Conservation (phyloP, 2,113 vertebrate genomes). For the Psophia crepitans region DNA sequence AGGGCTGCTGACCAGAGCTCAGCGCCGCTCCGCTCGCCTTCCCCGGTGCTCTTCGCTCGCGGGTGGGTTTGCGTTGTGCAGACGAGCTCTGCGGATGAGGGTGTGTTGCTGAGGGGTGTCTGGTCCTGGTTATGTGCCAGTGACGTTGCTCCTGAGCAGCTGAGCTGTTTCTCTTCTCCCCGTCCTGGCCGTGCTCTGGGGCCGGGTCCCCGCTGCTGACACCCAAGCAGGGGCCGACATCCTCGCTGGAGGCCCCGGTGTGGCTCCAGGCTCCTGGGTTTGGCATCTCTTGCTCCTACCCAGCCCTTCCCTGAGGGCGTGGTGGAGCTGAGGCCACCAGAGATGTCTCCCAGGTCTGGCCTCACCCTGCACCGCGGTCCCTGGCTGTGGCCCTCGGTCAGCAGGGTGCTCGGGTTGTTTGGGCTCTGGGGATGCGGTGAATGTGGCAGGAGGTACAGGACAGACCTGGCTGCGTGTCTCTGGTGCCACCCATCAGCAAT, state of each 20-base stretch:
- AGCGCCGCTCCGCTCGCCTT: background rate
- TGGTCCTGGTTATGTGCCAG: background rate
- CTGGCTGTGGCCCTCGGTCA: background rate
- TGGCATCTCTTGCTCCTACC: background rate
- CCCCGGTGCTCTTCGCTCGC: background rate
- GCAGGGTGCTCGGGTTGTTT: background rate
- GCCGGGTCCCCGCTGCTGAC: background rate
- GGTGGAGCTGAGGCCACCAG: background rate
- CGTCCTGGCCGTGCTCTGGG: background rate
- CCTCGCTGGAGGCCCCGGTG: background rate
- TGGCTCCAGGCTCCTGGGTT: background rate
- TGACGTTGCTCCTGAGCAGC: background rate
- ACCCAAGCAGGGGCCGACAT: rapidly evolving
- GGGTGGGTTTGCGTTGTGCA: rapidly evolving
- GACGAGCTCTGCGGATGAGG: background rate
- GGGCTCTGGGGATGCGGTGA: background rate
- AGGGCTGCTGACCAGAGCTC: background rate
- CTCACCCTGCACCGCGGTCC: rapidly evolving
- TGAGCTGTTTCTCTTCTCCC: background rate
- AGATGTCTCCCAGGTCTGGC: background rate
- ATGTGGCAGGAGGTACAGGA: background rate
- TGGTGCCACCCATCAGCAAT: background rate
- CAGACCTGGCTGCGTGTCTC: background rate
- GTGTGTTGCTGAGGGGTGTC: background rate
- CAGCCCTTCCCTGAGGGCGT: background rate